A percentile compares a stretch with the other conserved stretches of the same genome.
phyloP scores from a whole-genome alignment of 1,140 invertebrate genomes.

The Mactra quadrangularis region DNA sequence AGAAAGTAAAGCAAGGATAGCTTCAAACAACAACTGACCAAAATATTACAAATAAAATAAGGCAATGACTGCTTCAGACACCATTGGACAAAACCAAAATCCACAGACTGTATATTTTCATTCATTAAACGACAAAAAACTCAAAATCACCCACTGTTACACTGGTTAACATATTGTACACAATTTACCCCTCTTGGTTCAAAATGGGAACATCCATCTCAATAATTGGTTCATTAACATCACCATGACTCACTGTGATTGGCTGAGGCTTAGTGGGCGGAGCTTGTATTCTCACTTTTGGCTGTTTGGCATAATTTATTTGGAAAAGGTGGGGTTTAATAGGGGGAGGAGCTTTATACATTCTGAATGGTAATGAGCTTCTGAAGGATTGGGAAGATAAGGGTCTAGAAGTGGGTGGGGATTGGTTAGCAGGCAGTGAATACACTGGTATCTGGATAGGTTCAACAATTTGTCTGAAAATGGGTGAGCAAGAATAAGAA shows the following conservation, averaged over 20 bases:
- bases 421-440: conserved; percentile 5
- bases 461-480: conserved; percentile 58
- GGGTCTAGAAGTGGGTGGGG: conserved; percentile 29
- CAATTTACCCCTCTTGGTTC: conserved; percentile 28
- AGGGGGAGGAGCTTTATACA: conserved; percentile 46
- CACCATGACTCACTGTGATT: conserved; percentile 48
- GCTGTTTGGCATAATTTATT: conserved; percentile 28
- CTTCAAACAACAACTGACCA: no score
- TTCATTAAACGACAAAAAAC: no score
- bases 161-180: conserved; percentile 8
- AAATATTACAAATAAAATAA: no score
- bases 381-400: conserved; percentile 19
- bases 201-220: conserved; percentile 42
- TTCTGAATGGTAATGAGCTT: conserved; percentile 42
- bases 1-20: no score
- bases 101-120: no score
- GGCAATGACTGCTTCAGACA: no score
- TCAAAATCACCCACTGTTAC: neutral
- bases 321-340: conserved; percentile 52
- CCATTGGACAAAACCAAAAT: no score
- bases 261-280: conserved; percentile 37
- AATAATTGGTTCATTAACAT: conserved; percentile 54
- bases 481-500: neutral
- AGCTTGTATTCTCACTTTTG: conserved; percentile 29
- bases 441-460: conserved; percentile 35